Base-by-base conservation (phyloP, 2,113 vertebrate genomes). In the Oxyura jamaicensis region DNA sequence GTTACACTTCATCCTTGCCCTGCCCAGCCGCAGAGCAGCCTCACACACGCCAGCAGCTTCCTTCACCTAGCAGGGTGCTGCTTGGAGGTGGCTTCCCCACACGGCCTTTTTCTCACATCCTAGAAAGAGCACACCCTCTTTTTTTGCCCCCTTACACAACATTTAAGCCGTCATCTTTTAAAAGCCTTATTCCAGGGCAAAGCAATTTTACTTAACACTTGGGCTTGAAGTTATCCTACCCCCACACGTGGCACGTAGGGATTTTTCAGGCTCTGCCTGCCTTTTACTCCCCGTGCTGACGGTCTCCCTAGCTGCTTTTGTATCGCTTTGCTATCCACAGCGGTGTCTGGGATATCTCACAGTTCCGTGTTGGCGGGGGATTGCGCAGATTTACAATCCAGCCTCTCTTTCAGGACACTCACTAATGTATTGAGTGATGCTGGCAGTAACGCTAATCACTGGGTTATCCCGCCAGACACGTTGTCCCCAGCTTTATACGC, bases 391-490 rank as follows among this genome's bases (percentile, higher is more conserved):
- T 81, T 72, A 46, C 80, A 62, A 3, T 19, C 58, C 93, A 90
- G 73, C 31, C 79, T 84, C 83, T 93, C 83, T 93, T 88, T 78
- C 35, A 84, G 95, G 80, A 78, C 83, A 14, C 69, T 3, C 22
- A 5, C 48, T 88, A 48, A 81, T 91, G 88, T 71, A n/a, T 48
- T 80, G 62, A 1, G 1, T 35, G 81, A 3, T 78, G 86, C 88
- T 97, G 93, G 93, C 91, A 92, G 5, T 33, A 63, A 75, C 55
- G 3, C 78, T 92, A 56, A 92, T 86, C 29, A 8, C 88, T 0
- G 41, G 83, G 92, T 95, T 95, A 93, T 81, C 93, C 93, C 58
- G 8, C 93, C 96, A 97, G 93, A 96, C 93, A 83, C 68, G 22
- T 89, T 79, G 91, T 96, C 93, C 95, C 93, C 52, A 14, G 77